Evolutionary conservation across 2,888 invertebrate genomes (phyloP).

Genomic region (Cataglyphis altisquamis): DNA sequence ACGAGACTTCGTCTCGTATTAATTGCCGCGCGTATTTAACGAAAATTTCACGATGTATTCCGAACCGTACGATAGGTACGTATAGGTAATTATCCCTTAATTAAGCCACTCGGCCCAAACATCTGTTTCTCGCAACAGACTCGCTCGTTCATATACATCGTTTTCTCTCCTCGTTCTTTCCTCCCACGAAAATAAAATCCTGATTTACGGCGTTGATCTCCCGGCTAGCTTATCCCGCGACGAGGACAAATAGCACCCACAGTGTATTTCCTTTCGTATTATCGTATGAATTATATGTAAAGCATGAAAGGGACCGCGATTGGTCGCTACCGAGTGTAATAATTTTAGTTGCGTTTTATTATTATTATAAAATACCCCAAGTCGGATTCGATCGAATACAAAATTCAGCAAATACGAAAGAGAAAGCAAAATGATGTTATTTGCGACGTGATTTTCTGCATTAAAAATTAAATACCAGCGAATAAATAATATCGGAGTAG

Average conservation of each 20-base stretch:
- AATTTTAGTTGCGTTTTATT: constrained; percentile 24
- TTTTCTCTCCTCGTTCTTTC: constrained; percentile 53
- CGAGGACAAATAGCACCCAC: constrained; percentile 76
- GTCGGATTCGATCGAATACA: not conserved
- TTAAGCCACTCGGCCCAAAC: constrained; percentile 74
- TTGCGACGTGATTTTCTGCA: constrained; percentile 1
- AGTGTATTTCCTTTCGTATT: constrained; percentile 73
- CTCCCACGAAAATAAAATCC: constrained; percentile 76
- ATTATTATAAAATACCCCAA: not conserved
- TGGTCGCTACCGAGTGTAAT: constrained; percentile 40
- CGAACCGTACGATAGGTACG: constrained; percentile 26
- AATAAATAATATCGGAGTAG: constrained; percentile 40
- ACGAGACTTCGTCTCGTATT: constrained; percentile 56
- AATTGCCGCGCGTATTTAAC: constrained; percentile 69
- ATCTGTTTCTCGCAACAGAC: constrained; percentile 72
- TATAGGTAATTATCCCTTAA: constrained; percentile 79
- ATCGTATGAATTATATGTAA: constrained; percentile 72
- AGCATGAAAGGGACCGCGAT: constrained; percentile 46
- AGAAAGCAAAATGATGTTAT: not conserved
- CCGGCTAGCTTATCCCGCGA: constrained; percentile 68
- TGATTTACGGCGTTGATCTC: constrained; percentile 77
- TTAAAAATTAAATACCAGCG: constrained; percentile 24
- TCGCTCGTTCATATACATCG: constrained; percentile 57
- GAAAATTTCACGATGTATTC: constrained; percentile 52
- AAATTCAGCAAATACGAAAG: not conserved